phyloP scores from a whole-genome alignment of 2,888 invertebrate genomes.

The Brachycybe producta region DNA sequence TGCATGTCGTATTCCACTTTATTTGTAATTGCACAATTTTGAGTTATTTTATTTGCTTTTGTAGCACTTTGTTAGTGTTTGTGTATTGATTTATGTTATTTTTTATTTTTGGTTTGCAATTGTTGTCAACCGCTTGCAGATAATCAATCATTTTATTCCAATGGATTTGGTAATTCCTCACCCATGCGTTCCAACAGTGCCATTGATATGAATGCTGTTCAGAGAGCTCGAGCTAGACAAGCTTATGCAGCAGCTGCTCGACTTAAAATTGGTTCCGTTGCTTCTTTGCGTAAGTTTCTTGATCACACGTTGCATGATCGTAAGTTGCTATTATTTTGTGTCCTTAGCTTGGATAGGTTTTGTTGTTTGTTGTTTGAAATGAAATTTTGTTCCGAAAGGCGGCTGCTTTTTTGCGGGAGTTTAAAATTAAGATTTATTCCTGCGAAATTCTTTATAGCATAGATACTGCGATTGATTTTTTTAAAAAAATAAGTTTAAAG shows the following conservation, averaged over 20 bases:
- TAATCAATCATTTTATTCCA: slow-evolving; percentile 20
- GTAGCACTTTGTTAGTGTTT: neutral
- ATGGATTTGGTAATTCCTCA: slow-evolving; percentile 24
- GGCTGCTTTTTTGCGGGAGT: too few relatives aligned
- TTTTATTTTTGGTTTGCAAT: slow-evolving; percentile 4
- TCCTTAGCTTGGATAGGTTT: too few relatives aligned
- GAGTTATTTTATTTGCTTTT: slow-evolving; percentile 10
- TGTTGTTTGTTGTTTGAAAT: too few relatives aligned
- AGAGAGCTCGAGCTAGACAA: slow-evolving; percentile 62
- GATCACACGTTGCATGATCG: too few relatives aligned
- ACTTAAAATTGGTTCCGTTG: slow-evolving; percentile 53
- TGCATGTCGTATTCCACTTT: neutral
- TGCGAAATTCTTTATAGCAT: too few relatives aligned
- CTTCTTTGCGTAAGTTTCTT: slow-evolving; percentile 55
- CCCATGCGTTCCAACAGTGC: slow-evolving; percentile 69
- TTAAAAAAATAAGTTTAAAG: too few relatives aligned
- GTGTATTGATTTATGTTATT: slow-evolving; percentile 5
- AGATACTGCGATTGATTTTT: too few relatives aligned
- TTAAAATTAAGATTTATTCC: too few relatives aligned
- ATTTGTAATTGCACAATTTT: too few relatives aligned
- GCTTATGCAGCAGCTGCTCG: slow-evolving; percentile 68
- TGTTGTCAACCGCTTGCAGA: slow-evolving; percentile 20
- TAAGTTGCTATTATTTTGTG: neutral
- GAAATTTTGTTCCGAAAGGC: too few relatives aligned
- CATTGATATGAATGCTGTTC: slow-evolving; percentile 81